These are phyloP conservation scores for Thymallus thymallus DNA, from an alignment of 2,113 vertebrate genomes.

Conservation along the genomic window DNA sequence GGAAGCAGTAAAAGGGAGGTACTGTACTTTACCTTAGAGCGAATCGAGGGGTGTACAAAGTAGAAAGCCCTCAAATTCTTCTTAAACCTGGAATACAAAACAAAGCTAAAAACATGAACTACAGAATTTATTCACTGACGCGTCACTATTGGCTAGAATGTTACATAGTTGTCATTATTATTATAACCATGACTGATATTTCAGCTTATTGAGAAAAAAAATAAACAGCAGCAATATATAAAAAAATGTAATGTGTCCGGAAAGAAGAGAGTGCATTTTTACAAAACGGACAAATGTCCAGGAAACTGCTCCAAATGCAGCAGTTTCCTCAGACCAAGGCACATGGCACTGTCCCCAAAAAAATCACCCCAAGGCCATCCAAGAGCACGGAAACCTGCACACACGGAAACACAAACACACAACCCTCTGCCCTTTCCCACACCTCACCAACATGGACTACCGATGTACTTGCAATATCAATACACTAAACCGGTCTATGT, in stretches of 20 bases:
- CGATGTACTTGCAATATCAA: too few relatives aligned
- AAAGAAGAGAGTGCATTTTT: too few relatives aligned
- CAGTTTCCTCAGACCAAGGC: neutral
- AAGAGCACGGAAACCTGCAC: neutral
- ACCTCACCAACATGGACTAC: too few relatives aligned
- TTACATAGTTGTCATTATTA: neutral
- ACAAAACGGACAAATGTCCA: neutral
- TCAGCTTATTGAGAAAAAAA: too few relatives aligned
- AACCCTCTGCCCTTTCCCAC: too few relatives aligned
- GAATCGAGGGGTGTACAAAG: conserved; percentile 96
- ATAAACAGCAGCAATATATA: too few relatives aligned
- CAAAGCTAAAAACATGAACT: neutral
- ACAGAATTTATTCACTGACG: neutral
- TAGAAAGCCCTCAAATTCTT: conserved; percentile 95
- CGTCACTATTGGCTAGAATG: neutral
- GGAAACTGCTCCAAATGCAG: too few relatives aligned
- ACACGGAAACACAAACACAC: neutral
- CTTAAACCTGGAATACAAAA: conserved; percentile 82
- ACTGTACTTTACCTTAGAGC: conserved; percentile 84
- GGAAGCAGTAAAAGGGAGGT: neutral
- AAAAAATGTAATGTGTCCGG: too few relatives aligned
- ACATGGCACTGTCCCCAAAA: neutral
- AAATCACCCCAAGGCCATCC: conserved; percentile 1
- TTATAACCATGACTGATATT: neutral
- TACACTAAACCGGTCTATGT: too few relatives aligned